Base-by-base conservation (phyloP, 2,888 invertebrate genomes). In the Mimumesa dahlbomi region DNA sequence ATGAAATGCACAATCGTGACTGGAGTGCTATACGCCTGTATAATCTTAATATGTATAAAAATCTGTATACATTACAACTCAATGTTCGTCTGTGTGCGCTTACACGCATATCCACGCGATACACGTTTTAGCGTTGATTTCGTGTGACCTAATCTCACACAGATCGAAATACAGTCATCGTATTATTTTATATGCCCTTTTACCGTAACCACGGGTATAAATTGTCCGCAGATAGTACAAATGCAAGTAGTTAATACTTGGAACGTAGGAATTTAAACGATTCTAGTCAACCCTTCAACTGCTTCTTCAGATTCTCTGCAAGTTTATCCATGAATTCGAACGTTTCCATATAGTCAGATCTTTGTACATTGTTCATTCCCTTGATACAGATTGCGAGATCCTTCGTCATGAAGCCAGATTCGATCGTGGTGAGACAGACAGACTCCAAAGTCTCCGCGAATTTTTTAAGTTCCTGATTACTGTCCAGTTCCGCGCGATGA, bases 351-450 rank as follows among this genome's bases (percentile, higher is more conserved):
- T 99, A 99, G 90, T 99, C 99, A 16, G 92, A 90, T 74, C 96
- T 83, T 82, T 92, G 90, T 0, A 94, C 94, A 81, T 93, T 94
- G 90, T 92, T 93, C 93, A 96, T 95, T 73, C 98, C 98, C 91
- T 98, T 98, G 85, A 99, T 95, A 89, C 99, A 99, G 88, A 98
- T 97, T 43, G 99, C 99, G 87, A 99, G 93, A 92, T 99, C 99
- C 90, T 99, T 99, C 57, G 99, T 99, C 98, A 99, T 98, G 78
- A 92, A 91, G 25, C 99, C 99, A 61, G 94, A 91, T 90, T 99
- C 98, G 78, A 99, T 98, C 0, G 99, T 99, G 79, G 96, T 95
- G 69, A 99, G 90, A 90, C 99, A 99, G 14, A 97, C 98, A 72
- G 92, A 92, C 86, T 98, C 98, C 57, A 99, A 91, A 19, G 94